Conservation (phyloP, 2,797 vertebrate genomes). For the Phyllotis vaccarum region DNA sequence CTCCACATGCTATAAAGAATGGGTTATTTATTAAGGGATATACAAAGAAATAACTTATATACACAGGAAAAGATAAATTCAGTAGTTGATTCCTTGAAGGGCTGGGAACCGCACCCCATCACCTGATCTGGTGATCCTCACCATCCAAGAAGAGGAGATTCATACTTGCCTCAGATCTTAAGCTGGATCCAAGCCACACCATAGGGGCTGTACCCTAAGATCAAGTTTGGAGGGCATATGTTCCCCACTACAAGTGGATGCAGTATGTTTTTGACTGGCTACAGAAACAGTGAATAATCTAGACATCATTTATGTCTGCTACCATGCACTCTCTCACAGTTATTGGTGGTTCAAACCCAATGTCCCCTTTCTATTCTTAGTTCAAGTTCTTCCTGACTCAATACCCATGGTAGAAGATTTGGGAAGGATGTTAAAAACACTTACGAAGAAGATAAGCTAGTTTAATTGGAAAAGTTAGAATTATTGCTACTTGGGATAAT, state of each 20-base stretch:
- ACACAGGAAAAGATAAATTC: no score
- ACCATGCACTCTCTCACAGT: neutral
- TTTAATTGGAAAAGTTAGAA: constrained; percentile 3
- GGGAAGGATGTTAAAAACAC: neutral
- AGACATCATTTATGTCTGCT: constrained; percentile 31
- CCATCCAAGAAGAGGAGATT: no score
- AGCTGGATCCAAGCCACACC: no score
- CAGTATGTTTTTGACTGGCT: neutral
- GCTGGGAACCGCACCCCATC: no score
- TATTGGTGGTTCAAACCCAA: neutral
- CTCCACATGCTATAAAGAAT: no score
- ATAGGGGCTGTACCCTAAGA: no score
- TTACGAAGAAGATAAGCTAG: neutral
- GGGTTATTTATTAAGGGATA: no score
- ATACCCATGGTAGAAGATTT: neutral
- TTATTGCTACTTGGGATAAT: constrained; percentile 10
- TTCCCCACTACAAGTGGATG: neutral
- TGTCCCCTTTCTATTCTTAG: neutral
- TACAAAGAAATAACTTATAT: no score
- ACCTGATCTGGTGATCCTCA: no score
- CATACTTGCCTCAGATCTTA: no score
- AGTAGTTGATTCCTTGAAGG: no score
- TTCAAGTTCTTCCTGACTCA: constrained; percentile 13
- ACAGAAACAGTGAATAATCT: neutral
- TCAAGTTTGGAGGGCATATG: no score